Percentiles rank a stretch among this genome's conserved stretches.
Evolutionary conservation across 2,888 invertebrate genomes (phyloP).

Genomic region (Phyto melanocephala): DNA sequence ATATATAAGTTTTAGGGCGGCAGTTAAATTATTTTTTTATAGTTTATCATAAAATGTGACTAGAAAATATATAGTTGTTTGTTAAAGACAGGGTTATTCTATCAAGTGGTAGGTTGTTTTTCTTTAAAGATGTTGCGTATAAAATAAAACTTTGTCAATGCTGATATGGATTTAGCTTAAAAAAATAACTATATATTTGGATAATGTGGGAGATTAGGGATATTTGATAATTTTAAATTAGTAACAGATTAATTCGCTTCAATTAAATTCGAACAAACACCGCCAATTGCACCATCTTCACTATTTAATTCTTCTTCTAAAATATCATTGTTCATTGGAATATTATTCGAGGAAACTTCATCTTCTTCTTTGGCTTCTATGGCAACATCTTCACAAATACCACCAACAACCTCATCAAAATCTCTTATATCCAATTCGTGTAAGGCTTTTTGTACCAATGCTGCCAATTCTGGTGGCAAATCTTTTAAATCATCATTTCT

Average conservation of each 20-base stretch:
- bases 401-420: slow-evolving; percentile 73
- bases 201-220: neutral
- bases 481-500: slow-evolving; percentile 79
- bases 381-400: slow-evolving; percentile 53
- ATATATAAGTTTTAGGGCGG: slow-evolving; percentile 53
- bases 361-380: slow-evolving; percentile 55
- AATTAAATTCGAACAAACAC: slow-evolving; percentile 56
- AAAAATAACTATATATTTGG: neutral
- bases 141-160: slow-evolving; percentile 23
- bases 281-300: slow-evolving; percentile 62
- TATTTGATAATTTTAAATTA: neutral
- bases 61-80: slow-evolving; percentile 62
- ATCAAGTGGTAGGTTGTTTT: neutral
- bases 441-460: slow-evolving; percentile 81
- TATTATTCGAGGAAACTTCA: neutral
- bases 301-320: slow-evolving; percentile 58
- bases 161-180: slow-evolving; percentile 48
- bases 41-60: slow-evolving; percentile 51
- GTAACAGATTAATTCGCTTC: slow-evolving; percentile 45
- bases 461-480: slow-evolving; percentile 82
- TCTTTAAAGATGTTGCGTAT: neutral
- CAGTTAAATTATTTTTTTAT: neutral
- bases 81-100: slow-evolving; percentile 19
- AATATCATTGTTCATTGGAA: slow-evolving; percentile 1
- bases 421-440: slow-evolving; percentile 78